Evolutionary conservation across 2,113 vertebrate species (phyloP).

Genomic region (Telmatochromis brichardi): DNA sequence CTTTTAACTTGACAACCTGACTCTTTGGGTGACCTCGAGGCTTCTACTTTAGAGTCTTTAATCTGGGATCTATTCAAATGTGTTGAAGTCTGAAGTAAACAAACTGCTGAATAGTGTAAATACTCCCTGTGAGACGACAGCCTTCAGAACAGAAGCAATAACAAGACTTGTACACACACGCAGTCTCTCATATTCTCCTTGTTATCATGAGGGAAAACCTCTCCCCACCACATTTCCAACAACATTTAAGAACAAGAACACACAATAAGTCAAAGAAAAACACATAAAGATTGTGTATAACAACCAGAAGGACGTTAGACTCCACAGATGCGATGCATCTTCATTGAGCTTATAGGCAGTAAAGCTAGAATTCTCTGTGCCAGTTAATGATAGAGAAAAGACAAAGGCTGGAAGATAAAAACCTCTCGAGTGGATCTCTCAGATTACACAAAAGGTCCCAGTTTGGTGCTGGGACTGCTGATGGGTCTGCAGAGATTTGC

Average conservation of each 20-base stretch:
- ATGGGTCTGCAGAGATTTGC: not conserved
- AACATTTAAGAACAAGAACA: not conserved
- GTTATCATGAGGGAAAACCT: not conserved
- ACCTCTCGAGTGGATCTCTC: not conserved
- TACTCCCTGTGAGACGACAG: not conserved
- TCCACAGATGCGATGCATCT: not conserved
- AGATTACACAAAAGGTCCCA: not conserved
- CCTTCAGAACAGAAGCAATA: not conserved
- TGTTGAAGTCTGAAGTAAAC: not conserved
- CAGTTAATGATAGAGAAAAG: not conserved
- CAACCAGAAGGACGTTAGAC: not conserved
- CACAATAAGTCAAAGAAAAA: not conserved
- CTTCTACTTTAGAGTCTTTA: not conserved
- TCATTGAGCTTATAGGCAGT: not conserved
- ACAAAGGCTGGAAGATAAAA: not conserved
- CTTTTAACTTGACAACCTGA: not conserved
- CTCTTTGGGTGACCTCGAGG: not conserved
- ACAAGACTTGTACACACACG: not conserved
- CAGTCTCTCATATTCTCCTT: not conserved
- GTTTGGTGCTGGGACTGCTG: not conserved
- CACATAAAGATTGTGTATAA: not conserved
- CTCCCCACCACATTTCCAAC: not conserved
- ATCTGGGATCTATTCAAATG: not conserved
- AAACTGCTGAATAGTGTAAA: not conserved
- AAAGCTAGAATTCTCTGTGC: not conserved